Conservation (phyloP, 2,113 vertebrate species). For the Petrocephalus zakoni region DNA sequence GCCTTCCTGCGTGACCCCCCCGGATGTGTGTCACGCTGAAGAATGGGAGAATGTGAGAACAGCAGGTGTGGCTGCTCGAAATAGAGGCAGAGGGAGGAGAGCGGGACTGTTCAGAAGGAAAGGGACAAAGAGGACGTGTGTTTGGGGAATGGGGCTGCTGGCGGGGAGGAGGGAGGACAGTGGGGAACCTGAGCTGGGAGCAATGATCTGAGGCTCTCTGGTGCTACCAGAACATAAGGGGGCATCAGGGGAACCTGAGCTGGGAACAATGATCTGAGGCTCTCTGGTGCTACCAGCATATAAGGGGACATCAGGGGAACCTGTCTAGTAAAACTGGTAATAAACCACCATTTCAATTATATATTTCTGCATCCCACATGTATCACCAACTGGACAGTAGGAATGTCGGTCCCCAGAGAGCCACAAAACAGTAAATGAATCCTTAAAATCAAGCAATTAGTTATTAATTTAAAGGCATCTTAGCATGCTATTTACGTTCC, state of each 20-base stretch:
- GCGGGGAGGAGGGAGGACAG: background rate
- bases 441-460: background rate
- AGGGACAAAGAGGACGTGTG: constrained; percentile 9
- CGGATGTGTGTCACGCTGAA: constrained; percentile 5
- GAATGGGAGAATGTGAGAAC: constrained; percentile 46
- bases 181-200: background rate
- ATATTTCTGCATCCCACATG: background rate
- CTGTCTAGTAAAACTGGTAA: background rate
- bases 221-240: no score
- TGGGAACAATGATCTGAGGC: background rate
- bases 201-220: background rate
- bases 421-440: background rate
- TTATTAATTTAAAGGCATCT: background rate
- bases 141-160: constrained; percentile 21
- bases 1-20: constrained; percentile 4
- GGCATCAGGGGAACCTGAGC: background rate
- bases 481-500: background rate
- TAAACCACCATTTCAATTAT: background rate
- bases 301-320: background rate
- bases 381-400: background rate
- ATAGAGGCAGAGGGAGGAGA: constrained; percentile 51
- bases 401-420: background rate
- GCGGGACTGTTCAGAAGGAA: constrained; percentile 24
- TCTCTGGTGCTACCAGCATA: background rate
- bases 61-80: constrained; percentile 62